phyloP scores from a whole-genome alignment of 1,140 invertebrate species.

The Formica selysi region DNA sequence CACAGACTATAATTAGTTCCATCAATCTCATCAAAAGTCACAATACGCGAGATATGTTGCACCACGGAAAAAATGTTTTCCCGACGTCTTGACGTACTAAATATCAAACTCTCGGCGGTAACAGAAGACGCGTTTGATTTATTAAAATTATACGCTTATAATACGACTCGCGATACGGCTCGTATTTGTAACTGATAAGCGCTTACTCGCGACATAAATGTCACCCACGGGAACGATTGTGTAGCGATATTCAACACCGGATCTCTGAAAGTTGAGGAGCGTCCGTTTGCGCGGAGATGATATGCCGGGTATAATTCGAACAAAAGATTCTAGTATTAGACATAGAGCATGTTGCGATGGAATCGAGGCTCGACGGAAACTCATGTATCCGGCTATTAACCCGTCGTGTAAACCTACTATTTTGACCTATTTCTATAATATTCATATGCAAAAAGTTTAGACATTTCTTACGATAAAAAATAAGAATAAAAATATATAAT shows the following conservation, averaged over 20 bases:
- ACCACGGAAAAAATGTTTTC: slow-evolving; percentile 3
- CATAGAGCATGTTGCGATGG: not conserved
- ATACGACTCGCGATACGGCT: not conserved
- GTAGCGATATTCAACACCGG: slow-evolving; percentile 38
- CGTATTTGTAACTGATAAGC: slow-evolving; percentile 51
- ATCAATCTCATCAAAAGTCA: slow-evolving; percentile 50
- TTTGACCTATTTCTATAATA: slow-evolving; percentile 2
- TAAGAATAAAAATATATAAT: not conserved
- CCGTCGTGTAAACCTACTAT: not conserved
- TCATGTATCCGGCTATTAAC: slow-evolving; percentile 24
- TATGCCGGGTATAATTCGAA: not conserved
- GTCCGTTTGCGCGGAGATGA: not conserved
- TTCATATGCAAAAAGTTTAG: not conserved
- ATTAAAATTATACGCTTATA: slow-evolving; percentile 62
- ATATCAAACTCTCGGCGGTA: slow-evolving; percentile 21
- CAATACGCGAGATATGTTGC: slow-evolving; percentile 9
- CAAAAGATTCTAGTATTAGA: slow-evolving; percentile 8
- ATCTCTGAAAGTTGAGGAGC: slow-evolving; percentile 38
- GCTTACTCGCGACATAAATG: slow-evolving; percentile 53
- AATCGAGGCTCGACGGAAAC: slow-evolving; percentile 13
- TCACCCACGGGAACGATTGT: slow-evolving; percentile 40
- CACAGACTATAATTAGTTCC: slow-evolving; percentile 48
- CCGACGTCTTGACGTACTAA: slow-evolving; percentile 44
- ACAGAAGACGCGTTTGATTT: slow-evolving; percentile 50
- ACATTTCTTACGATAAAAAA: not conserved